Conservation (phyloP, 2,888 invertebrate genomes). For the Gryllus longicercus region DNA sequence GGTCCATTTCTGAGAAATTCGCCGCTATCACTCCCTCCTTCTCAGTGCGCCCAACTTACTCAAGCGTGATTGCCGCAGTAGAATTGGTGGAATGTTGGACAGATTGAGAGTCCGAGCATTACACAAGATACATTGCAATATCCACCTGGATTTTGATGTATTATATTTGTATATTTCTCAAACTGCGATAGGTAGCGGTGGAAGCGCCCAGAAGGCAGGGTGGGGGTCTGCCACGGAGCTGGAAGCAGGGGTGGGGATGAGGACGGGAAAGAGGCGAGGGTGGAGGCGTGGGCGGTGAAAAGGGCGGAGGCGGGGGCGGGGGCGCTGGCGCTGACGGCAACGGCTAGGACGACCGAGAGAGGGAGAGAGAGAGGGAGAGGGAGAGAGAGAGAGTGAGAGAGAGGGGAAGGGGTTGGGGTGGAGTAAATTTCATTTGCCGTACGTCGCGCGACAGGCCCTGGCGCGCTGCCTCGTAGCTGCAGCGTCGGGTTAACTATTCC, state of each 20-base stretch:
- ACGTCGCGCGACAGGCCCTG: neutral
- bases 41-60: too few relatives aligned
- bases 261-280: neutral
- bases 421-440: constrained; percentile 5
- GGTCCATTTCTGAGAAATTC: too few relatives aligned
- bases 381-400: neutral
- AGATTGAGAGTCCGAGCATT: too few relatives aligned
- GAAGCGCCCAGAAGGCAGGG: too few relatives aligned
- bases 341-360: neutral
- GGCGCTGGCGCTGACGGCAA: neutral
- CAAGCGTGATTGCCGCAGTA: too few relatives aligned
- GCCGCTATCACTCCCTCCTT: too few relatives aligned
- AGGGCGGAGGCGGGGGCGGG: neutral
- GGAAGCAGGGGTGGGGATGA: neutral
- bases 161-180: too few relatives aligned
- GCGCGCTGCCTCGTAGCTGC: neutral
- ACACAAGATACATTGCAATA: too few relatives aligned
- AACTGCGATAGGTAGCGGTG: too few relatives aligned
- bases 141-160: too few relatives aligned
- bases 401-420: neutral
- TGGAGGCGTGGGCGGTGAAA: neutral
- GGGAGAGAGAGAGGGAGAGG: neutral
- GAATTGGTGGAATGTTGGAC: too few relatives aligned
- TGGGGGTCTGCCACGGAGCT: neutral
- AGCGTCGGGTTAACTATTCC: neutral